Evolutionary conservation across 2,888 invertebrate genomes (phyloP).

Genomic region (Tortrix viridana): DNA sequence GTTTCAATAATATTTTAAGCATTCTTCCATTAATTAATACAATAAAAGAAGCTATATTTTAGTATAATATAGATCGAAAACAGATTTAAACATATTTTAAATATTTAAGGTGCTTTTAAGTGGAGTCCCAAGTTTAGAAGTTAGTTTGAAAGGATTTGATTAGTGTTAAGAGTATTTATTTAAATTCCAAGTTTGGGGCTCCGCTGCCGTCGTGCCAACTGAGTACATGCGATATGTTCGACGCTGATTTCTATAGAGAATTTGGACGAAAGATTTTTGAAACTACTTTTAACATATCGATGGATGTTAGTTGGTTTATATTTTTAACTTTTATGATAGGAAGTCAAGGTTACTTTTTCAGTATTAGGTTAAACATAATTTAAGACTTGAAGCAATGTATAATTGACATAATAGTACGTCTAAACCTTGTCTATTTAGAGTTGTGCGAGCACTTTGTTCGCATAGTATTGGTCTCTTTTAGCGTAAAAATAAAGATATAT

Average conservation of each 20-base stretch:
- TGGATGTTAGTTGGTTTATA: conserved; percentile 65
- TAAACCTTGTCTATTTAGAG: conserved; percentile 44
- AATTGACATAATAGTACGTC: conserved; percentile 56
- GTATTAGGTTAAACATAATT: conserved; percentile 74
- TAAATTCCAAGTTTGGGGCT: conserved; percentile 59
- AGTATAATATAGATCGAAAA: conserved; percentile 58
- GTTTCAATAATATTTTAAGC: conserved; percentile 67
- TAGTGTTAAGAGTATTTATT: conserved; percentile 74
- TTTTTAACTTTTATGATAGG: conserved; percentile 48
- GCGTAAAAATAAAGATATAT: conserved; percentile 59
- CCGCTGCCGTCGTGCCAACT: conserved; percentile 75
- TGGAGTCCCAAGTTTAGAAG: conserved; percentile 64
- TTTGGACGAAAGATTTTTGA: conserved; percentile 19
- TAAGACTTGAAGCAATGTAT: conserved; percentile 74
- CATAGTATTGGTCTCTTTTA: conserved; percentile 47
- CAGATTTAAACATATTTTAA: conserved; percentile 56
- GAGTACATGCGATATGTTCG: conserved; percentile 31
- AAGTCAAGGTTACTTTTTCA: conserved; percentile 74
- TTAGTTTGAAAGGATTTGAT: conserved; percentile 74
- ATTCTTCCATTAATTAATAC: conserved; percentile 70
- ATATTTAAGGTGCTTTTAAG: conserved; percentile 71
- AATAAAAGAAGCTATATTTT: conserved; percentile 72
- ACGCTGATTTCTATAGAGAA: conserved; percentile 1
- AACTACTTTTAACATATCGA: conserved; percentile 61
- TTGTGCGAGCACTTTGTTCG: conserved; percentile 25